phyloP scores from a whole-genome alignment of 2,888 invertebrate species.

The Elysia crispata region DNA sequence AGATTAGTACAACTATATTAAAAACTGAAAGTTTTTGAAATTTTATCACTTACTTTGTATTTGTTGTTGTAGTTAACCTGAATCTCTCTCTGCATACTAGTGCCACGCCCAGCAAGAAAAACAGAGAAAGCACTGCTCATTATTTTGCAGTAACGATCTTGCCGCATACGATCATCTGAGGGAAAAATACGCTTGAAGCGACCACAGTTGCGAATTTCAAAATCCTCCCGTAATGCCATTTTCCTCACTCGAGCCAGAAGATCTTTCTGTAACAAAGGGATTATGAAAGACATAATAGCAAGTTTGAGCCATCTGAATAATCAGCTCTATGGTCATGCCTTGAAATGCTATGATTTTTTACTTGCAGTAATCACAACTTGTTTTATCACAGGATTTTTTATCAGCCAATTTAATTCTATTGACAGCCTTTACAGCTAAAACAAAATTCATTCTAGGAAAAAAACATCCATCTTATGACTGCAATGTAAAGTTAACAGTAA shows the following conservation, averaged over 20 bases:
- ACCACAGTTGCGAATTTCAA: slow-evolving; percentile 75
- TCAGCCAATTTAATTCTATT: too few species aligned
- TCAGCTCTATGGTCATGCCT: too few species aligned
- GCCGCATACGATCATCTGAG: slow-evolving; percentile 71
- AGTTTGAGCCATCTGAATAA: too few species aligned
- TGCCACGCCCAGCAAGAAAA: slow-evolving; percentile 70
- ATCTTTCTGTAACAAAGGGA: slow-evolving; percentile 68
- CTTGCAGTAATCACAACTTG: too few species aligned
- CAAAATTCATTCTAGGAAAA: too few species aligned
- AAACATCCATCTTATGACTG: too few species aligned
- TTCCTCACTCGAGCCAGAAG: slow-evolving; percentile 70
- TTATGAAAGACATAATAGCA: too few species aligned
- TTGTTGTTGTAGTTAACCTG: slow-evolving; percentile 72
- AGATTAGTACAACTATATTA: background rate
- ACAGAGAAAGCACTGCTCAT: slow-evolving; percentile 68
- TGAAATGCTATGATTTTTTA: too few species aligned
- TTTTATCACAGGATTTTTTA: too few species aligned
- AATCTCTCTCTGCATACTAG: slow-evolving; percentile 73
- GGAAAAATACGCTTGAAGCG: slow-evolving; percentile 76
- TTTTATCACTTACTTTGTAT: slow-evolving; percentile 62
- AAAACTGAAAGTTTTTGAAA: too few species aligned
- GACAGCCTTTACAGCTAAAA: too few species aligned
- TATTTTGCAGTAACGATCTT: slow-evolving; percentile 72
- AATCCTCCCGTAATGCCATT: slow-evolving; percentile 73
- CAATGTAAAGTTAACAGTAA: too few species aligned